Base-by-base conservation (phyloP, 2,113 vertebrate species). In the Gavialis gangeticus region DNA sequence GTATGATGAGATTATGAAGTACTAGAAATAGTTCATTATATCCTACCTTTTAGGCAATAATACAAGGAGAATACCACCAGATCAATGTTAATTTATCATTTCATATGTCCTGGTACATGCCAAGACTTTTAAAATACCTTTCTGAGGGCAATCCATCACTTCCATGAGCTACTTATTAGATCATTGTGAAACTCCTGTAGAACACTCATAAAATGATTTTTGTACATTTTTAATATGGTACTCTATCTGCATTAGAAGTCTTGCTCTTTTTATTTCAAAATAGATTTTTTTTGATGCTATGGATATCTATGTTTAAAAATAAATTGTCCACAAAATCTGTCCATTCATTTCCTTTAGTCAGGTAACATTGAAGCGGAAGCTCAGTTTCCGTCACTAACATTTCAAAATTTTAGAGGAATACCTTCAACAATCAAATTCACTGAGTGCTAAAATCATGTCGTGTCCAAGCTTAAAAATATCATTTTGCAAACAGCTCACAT, bases 71-170 rank as follows among this genome's bases (percentile, higher is more conserved):
- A 84, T 56, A 58, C 3, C 56, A 89, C 82, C 1, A 71, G 14
- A 75, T 86, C 19, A 87, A 71, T 15, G 77, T 2, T 71, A 90
- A 83, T 94, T 93, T 87, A 91, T 71, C 28, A 58, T 87, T 60
- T 71, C 22, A 57, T 88, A 90, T 79, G 10, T 25, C 9, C 10
- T 84, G 56, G 14, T 21, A 76, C 73, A 27, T 4, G 3, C 19
- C 62, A 88, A n/a, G 11, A 85, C 14, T 25, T 18, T 90, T 46
- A 16, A 91, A 96, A 87, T 1, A 62, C 2, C n/a, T 59, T 85
- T 84, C 4, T 79, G 24, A 82, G 10, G 64, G 2, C 0, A 85
- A 2, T 66, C 30, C 15, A 92, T 62, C 34, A 93, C 8, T 76
- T 87, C 28, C 34, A 73, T 5, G 27, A 87, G 58, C 3, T 21